Conservation (phyloP, 2,888 invertebrate species). For the Corbicula japonica region DNA sequence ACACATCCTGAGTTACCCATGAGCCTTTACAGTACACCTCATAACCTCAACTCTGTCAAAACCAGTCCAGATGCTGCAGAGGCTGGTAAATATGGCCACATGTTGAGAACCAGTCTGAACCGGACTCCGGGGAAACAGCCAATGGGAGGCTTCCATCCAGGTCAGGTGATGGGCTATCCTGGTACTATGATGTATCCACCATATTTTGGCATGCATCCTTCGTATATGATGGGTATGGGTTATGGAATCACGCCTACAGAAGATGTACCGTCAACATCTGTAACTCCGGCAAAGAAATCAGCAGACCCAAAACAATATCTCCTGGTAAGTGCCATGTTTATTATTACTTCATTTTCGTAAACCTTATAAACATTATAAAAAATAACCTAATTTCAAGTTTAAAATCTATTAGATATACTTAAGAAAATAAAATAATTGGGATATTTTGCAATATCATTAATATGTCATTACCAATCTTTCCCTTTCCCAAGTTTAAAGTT, state of each 20-base stretch:
- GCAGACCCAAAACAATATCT: constrained; percentile 37
- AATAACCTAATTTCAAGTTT: no score
- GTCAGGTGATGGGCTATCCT: constrained; percentile 60
- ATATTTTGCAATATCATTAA: no score
- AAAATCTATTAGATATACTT: no score
- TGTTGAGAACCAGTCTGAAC: constrained; percentile 19
- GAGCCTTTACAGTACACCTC: constrained; percentile 14
- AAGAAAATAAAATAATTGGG: no score
- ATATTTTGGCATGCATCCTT: constrained; percentile 51
- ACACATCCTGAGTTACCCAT: constrained; percentile 30
- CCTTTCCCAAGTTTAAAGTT: no score
- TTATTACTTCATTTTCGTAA: no score
- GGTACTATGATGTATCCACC: constrained; percentile 58
- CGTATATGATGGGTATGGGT: constrained; percentile 61
- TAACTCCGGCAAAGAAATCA: constrained; percentile 2
- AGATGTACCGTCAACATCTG: neutral
- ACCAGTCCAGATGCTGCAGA: neutral
- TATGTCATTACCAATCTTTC: no score
- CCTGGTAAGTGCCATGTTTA: constrained; percentile 28
- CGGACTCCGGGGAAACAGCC: constrained; percentile 44
- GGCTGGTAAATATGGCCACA: no score
- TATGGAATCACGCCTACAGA: no score
- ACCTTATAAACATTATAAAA: no score
- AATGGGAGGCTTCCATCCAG: constrained; percentile 32
- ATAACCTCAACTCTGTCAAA: constrained; percentile 10